Conservation (phyloP, 2,888 invertebrate genomes). For the Thelaira solivaga region DNA sequence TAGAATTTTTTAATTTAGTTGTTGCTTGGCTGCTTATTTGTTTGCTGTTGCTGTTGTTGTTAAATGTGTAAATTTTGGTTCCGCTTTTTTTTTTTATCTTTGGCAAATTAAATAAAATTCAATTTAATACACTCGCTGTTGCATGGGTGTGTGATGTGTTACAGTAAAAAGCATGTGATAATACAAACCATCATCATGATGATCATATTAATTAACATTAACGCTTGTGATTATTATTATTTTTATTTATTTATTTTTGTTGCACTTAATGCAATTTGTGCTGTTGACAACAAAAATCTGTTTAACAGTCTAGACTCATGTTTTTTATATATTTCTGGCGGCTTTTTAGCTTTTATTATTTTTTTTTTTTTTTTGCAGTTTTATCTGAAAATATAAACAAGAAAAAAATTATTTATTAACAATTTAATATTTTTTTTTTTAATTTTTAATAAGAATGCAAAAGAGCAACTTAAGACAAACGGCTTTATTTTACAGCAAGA, state of each 20-base stretch:
- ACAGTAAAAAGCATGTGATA: constrained; percentile 21
- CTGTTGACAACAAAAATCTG: constrained; percentile 3
- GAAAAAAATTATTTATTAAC: too few species aligned
- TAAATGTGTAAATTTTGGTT: constrained; percentile 41
- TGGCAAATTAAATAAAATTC: constrained; percentile 34
- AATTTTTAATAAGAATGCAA: too few species aligned
- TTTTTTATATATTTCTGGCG: constrained; percentile 5
- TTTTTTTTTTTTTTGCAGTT: too few species aligned
- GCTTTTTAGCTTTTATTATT: too few species aligned
- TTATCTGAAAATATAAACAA: constrained; percentile 47
- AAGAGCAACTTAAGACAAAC: too few species aligned
- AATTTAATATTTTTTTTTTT: too few species aligned
- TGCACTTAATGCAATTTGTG: constrained; percentile 9
- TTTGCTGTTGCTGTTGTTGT: not conserved
- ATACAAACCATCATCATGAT: not conserved
- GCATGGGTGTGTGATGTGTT: not conserved
- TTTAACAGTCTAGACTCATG: constrained; percentile 53
- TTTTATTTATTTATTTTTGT: not conserved
- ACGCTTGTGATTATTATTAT: not conserved
- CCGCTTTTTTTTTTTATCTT: constrained; percentile 41
- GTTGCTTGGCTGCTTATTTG: not conserved
- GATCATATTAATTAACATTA: not conserved
- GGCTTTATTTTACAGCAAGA: too few species aligned
- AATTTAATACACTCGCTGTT: not conserved
- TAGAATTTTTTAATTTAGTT: constrained; percentile 14